Evolutionary conservation across 2,888 invertebrate genomes (phyloP).

Genomic region (Acholoe squamosa): DNA sequence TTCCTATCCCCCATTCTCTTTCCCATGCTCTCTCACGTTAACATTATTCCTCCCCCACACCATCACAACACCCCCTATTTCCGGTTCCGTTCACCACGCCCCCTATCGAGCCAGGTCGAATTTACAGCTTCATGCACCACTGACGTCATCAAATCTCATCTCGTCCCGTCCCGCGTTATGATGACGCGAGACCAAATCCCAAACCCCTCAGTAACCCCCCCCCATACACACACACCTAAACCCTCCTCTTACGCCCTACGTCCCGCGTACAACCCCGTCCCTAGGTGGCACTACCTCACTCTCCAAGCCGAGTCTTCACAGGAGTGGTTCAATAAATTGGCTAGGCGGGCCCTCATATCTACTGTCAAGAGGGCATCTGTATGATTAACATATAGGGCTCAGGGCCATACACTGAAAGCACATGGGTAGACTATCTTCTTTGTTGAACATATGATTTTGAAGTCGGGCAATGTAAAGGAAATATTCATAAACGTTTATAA

Average conservation of each 20-base stretch:
- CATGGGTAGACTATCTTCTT: too few relatives aligned
- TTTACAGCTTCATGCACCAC: constrained; percentile 37
- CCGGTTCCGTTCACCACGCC: not conserved
- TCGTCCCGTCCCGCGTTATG: constrained; percentile 12
- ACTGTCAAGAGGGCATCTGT: too few relatives aligned
- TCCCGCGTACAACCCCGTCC: not conserved
- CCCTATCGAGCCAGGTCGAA: not conserved
- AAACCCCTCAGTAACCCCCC: not conserved
- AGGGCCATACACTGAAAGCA: too few relatives aligned
- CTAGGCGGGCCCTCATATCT: too few relatives aligned
- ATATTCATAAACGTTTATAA: too few relatives aligned
- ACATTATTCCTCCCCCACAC: not conserved
- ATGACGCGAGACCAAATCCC: not conserved
- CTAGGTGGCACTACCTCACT: not conserved
- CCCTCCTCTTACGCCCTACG: not conserved
- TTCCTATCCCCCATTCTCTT: not conserved
- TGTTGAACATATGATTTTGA: too few relatives aligned
- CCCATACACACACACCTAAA: too few relatives aligned
- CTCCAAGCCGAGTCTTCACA: not conserved
- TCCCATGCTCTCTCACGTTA: not conserved
- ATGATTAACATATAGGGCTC: too few relatives aligned
- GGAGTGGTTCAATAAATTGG: too few relatives aligned
- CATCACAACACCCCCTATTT: not conserved
- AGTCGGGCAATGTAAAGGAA: too few relatives aligned
- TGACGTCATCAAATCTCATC: constrained; percentile 53